Evolutionary conservation across 2,113 vertebrate species (phyloP).

Genomic region (Isichthys henryi): DNA sequence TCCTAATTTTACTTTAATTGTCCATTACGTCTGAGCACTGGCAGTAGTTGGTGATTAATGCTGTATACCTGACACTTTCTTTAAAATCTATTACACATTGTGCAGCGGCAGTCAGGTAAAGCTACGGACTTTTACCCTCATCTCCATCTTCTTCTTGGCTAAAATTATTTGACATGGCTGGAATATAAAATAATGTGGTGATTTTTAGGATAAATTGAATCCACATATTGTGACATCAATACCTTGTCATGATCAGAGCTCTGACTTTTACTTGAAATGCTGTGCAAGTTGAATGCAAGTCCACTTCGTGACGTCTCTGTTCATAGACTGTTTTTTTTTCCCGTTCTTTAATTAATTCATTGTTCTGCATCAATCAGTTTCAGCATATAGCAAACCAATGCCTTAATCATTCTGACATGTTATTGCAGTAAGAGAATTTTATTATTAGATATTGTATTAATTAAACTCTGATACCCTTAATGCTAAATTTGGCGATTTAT

Average conservation of each 20-base stretch:
- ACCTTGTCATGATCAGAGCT: not conserved
- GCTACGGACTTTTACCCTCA: not conserved
- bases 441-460: not conserved
- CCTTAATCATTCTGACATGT: not conserved
- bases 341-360: not conserved
- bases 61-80: not conserved
- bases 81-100: not conserved
- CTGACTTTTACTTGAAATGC: not conserved
- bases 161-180: not conserved
- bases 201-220: not conserved
- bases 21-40: not conserved
- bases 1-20: not conserved
- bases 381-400: not conserved
- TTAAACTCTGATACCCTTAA: slow-evolving; percentile 1
- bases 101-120: not conserved
- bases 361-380: not conserved
- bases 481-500: not conserved
- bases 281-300: not conserved
- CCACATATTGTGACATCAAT: not conserved
- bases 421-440: not conserved
- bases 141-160: not conserved
- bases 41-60: not conserved
- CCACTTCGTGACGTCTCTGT: not conserved
- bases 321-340: not conserved
- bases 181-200: not conserved